Base-by-base conservation (phyloP, 1,140 invertebrate genomes). In the Stenopsyche tienmushanensis region DNA sequence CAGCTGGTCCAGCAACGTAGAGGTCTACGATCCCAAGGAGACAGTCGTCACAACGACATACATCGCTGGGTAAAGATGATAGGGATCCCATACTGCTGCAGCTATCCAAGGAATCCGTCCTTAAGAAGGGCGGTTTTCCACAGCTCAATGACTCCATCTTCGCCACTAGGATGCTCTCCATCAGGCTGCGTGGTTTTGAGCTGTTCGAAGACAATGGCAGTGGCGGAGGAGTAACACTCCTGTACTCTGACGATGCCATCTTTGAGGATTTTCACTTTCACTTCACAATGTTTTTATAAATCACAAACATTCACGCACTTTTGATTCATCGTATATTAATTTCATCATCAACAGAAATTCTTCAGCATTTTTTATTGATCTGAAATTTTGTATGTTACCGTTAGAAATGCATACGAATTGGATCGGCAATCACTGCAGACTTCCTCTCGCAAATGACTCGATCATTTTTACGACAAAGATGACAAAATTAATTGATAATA, bases 21-120 rank as follows among this genome's bases (percentile, higher is more conserved):
- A 85, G 78, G 79, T 93, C 90, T 63, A 86, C 88, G 69, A 92
- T 92, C 3, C 89, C 90, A 63, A 93, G 80, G 29, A 93, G 77
- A 67, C 90, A 93, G 76, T 93, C 90, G 73, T 93, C 90, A 75
- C 90, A 93, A 25, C 86, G 80, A 75, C 90, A 93, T 47, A 90
- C 85, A 70, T 91, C 89, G 72, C 85, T 88, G 10, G 83, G 81
- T 41, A 85, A 70, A 1, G 88, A 90, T 60, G 82, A 84, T 71
- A 84, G 82, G 1, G 86, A 88, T 18, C 88, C 86, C 59, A 89
- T 83, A 70, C 89, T 91, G 71, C 86, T 87, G 66, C 88, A 87
- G 63, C 89, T 91, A 75, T 92, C 90, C 74, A 89, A 81, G 18
- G 90, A 91, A 72, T 92, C 88, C 2, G 87, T 88, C 64, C 90